phyloP scores from a whole-genome alignment of 2,888 invertebrate species.

The Ceratothoa steindachneri region DNA sequence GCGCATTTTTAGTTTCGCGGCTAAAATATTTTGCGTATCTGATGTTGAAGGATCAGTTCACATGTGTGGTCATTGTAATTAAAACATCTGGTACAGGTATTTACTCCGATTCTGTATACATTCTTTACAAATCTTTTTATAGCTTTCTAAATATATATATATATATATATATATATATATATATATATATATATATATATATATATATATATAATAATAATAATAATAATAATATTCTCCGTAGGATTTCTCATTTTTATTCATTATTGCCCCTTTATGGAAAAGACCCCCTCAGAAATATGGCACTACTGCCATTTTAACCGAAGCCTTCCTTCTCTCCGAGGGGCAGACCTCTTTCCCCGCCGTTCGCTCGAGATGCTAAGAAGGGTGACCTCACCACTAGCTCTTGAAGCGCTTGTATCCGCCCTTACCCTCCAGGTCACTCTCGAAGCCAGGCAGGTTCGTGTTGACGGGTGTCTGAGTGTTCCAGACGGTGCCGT shows the following conservation, averaged over 20 bases:
- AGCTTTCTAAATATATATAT: neutral
- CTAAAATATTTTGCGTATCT: neutral
- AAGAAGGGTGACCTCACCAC: slow-evolving; percentile 9
- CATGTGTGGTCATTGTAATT: neutral
- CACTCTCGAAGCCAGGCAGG: slow-evolving; percentile 42
- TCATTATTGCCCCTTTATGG: too few relatives aligned
- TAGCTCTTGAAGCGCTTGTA: slow-evolving; percentile 43
- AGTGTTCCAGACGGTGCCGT: slow-evolving; percentile 41
- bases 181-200: slow-evolving; percentile 12
- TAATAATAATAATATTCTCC: too few relatives aligned
- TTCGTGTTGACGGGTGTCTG: slow-evolving; percentile 23
- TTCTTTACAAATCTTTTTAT: neutral
- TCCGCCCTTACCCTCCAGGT: slow-evolving; percentile 39
- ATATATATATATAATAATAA: slow-evolving; percentile 10
- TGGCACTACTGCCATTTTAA: too few relatives aligned
- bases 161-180: slow-evolving; percentile 18
- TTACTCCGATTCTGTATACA: too few relatives aligned
- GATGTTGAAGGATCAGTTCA: neutral
- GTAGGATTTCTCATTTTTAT: too few relatives aligned
- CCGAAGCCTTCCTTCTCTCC: too few relatives aligned
- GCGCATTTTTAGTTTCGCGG: too few relatives aligned
- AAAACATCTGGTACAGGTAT: too few relatives aligned
- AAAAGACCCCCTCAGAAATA: too few relatives aligned
- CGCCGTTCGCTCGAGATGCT: neutral
- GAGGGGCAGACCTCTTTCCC: too few relatives aligned